Conservation (phyloP, 2,797 vertebrate species). For the Mionectes olivaceus region DNA sequence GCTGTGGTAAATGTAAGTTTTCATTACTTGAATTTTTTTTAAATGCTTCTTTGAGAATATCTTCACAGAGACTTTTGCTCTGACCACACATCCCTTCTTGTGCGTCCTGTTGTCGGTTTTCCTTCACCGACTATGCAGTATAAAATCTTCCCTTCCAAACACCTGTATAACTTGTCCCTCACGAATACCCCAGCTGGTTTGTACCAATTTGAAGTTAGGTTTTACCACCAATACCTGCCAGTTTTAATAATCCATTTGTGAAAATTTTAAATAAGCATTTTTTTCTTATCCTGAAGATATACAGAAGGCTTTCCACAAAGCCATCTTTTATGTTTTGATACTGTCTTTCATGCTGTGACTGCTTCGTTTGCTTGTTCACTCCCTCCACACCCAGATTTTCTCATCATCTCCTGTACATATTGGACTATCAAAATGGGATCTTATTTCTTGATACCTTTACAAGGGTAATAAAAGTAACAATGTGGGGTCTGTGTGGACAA, state of each 20-base stretch:
- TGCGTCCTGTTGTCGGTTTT: not conserved
- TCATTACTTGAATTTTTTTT: not conserved
- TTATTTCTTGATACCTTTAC: not conserved
- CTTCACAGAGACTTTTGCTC: not conserved
- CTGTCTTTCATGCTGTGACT: not conserved
- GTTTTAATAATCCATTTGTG: constrained; percentile 7
- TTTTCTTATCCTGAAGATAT: not conserved
- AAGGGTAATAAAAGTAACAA: not conserved
- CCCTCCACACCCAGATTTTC: not conserved
- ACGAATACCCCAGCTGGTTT: not conserved
- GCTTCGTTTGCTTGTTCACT: not conserved
- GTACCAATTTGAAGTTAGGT: not conserved
- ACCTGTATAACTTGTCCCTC: not conserved
- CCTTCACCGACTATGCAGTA: not conserved
- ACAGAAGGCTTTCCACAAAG: constrained; percentile 3
- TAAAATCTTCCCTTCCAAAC: not conserved
- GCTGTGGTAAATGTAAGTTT: not conserved
- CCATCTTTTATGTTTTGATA: not conserved
- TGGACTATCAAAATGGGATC: not conserved
- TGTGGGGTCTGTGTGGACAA: not conserved
- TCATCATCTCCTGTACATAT: not conserved
- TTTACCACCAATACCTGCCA: not conserved
- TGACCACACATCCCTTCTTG: not conserved
- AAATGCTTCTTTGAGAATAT: not conserved
- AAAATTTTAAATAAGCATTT: constrained; percentile 4